Conservation (phyloP, 2,888 invertebrate species). For the Dynastes tityus region DNA sequence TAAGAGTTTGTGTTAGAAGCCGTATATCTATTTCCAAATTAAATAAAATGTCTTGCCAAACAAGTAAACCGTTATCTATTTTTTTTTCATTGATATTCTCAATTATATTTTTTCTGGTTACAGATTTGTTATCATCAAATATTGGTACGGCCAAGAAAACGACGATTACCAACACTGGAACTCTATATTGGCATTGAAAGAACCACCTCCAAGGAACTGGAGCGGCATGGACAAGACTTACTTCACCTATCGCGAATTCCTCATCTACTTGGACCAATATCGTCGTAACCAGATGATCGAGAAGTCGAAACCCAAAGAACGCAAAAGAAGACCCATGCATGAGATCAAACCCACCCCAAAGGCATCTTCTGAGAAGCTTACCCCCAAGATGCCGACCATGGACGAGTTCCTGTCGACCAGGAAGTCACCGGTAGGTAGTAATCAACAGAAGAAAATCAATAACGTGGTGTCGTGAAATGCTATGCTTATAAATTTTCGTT, state of each 20-base stretch:
- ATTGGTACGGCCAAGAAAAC: slow-evolving; percentile 82
- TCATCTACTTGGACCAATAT: slow-evolving; percentile 79
- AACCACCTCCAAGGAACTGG: slow-evolving; percentile 85
- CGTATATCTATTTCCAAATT: too few species aligned
- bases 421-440: slow-evolving; percentile 66
- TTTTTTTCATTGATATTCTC: not conserved
- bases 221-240: slow-evolving; percentile 79
- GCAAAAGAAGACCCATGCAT: slow-evolving; percentile 27
- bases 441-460: slow-evolving; percentile 53
- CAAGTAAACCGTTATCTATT: not conserved
- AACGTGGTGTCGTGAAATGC: slow-evolving; percentile 50
- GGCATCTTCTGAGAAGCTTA: slow-evolving; percentile 54
- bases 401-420: slow-evolving; percentile 72
- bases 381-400: slow-evolving; percentile 71
- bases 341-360: slow-evolving; percentile 46
- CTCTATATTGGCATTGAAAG: slow-evolving; percentile 77
- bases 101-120: slow-evolving; percentile 44
- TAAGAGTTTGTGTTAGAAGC: too few species aligned
- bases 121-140: slow-evolving; percentile 84
- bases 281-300: slow-evolving; percentile 71
- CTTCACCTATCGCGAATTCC: slow-evolving; percentile 80
- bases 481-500: not conserved
- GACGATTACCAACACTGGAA: slow-evolving; percentile 84
- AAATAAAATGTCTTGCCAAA: not conserved
- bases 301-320: slow-evolving; percentile 65